Base-by-base conservation (phyloP, 37 sponge, comb jelly and placozoan genomes). In the Theonella swinhoei region DNA sequence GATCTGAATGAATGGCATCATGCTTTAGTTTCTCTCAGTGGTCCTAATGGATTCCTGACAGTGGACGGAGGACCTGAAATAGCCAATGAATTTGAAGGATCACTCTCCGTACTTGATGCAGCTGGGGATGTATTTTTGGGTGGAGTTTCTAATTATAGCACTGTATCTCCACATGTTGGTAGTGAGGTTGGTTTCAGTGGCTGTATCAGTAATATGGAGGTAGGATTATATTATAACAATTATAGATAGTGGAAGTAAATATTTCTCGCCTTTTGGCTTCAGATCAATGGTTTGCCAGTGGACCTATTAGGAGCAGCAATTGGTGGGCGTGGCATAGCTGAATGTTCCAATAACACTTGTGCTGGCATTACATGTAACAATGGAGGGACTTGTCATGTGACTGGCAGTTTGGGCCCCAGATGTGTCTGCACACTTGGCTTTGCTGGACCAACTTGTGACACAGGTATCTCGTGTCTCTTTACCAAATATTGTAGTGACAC, bases 401-500 rank as follows among this genome's bases (percentile, higher is more conserved):
- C 58, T 76, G 81, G 74, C 1, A 66, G 60, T 26, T 58, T 4
- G 1, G 30, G 24, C 11, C 83, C 80, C 42, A 64, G 39, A 36
- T 92, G 92, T 62, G 14, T 54, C 24, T 92, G 92, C 64, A 68
- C 75, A 31, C 41, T 71, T 1, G 86, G 86, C 8, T 90, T 81
- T 62, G 64, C 26, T 39, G 89, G 89, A 47, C 33, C 42, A n/a
- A 68, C 72, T 0, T 88, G 89, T 39, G 47, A 78, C 4, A 42
- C 61, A n/a, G 61, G 81, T 80, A 34, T 67, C 64, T 41, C 3
- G 4, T 59, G 61, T n/a, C n/a, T 19, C 28, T 67, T 9, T 77
- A 59, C 3, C 1, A 22, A 2, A 54, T 58, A 54, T n/a, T 22
- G n/a, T 34, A 14, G 23, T 8, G 22, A 34, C 22, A 39, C 63